These are phyloP conservation scores for Donacobius atricapilla DNA, from an alignment of 2,113 vertebrate genomes.

Conservation along the genomic window DNA sequence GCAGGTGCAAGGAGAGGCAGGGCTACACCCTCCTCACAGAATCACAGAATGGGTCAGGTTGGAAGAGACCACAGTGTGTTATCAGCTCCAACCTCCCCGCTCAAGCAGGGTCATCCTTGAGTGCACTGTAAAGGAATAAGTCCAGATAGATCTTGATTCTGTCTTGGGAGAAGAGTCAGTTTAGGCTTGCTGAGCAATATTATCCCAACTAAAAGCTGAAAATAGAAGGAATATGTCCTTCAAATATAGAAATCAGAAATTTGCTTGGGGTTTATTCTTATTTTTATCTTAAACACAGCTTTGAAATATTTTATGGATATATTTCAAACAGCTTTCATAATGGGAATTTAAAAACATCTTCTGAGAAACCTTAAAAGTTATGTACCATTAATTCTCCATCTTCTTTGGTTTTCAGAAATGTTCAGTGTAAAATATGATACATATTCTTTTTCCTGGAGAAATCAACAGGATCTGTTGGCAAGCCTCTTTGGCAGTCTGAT, in stretches of 20 bases:
- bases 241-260: neutral
- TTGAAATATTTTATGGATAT: constrained; percentile 26
- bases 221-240: neutral
- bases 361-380: constrained; percentile 49
- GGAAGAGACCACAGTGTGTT: neutral
- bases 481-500: constrained; percentile 44
- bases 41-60: neutral
- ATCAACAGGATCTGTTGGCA: neutral
- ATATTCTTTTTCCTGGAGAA: neutral
- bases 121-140: neutral
- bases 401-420: neutral
- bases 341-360: constrained; percentile 26
- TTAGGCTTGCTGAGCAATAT: neutral
- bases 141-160: neutral
- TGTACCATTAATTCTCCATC: neutral
- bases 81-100: neutral
- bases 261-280: neutral
- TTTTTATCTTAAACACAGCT: constrained; percentile 18
- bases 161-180: neutral
- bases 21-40: neutral
- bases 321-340: constrained; percentile 51
- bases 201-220: neutral
- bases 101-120: neutral
- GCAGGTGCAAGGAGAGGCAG: neutral
- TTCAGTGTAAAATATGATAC: neutral